phyloP scores from a whole-genome alignment of 1,140 invertebrate species.

The Aporrectodea caliginosa region DNA sequence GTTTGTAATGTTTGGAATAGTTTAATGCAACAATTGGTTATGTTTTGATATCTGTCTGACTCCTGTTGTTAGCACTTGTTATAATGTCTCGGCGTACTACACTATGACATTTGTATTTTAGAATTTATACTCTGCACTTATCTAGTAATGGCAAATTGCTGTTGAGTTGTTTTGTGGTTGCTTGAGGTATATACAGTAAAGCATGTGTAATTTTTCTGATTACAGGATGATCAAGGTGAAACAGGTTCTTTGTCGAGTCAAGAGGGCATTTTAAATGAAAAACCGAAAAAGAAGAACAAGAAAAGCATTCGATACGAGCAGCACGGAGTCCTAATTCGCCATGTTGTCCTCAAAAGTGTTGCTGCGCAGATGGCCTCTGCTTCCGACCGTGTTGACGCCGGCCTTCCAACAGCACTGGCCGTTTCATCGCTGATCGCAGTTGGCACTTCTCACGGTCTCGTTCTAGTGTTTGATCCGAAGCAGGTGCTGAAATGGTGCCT shows the following conservation, averaged over 20 bases:
- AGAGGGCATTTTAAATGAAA: constrained; percentile 46
- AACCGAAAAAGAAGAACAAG: constrained; percentile 38
- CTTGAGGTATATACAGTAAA: not conserved
- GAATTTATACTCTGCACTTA: no score
- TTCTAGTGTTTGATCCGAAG: constrained; percentile 74
- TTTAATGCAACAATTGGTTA: no score
- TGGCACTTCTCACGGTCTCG: constrained; percentile 86
- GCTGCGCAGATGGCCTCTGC: constrained; percentile 80
- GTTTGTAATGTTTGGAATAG: no score
- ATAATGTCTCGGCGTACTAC: no score
- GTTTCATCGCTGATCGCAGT: constrained; percentile 76
- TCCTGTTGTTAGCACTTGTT: no score
- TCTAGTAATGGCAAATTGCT: no score
- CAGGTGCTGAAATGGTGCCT: constrained; percentile 72
- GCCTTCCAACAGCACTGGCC: constrained; percentile 73
- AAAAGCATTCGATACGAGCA: constrained; percentile 45
- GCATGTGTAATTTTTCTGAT: constrained; percentile 18
- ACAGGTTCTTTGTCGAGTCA: constrained; percentile 53
- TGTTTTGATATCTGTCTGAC: no score
- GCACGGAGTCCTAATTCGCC: constrained; percentile 70
- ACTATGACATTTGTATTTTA: no score
- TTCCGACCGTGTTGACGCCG: constrained; percentile 79
- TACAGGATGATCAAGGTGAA: constrained; percentile 49
- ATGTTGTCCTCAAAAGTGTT: constrained; percentile 76
- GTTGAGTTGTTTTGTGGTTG: no score